A percentile compares a stretch with the other conserved stretches of the same genome.
Conservation (phyloP, 1,140 invertebrate genomes). For the Cephus cinctus region DNA sequence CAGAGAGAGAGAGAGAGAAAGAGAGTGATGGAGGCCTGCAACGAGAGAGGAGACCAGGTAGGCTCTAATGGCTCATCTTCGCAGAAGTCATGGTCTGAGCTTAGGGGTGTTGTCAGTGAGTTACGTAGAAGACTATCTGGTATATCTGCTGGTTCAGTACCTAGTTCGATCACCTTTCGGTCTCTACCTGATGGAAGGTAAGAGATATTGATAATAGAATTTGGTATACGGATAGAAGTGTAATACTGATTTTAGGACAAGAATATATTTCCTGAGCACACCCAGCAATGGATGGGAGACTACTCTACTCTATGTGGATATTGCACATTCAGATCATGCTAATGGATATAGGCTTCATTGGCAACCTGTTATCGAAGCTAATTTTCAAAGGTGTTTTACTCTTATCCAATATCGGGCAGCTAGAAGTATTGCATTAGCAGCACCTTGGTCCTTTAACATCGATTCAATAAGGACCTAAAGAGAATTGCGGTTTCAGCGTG, state of each 20-base stretch:
- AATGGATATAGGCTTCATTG: constrained; percentile 61
- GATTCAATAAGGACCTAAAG: no score
- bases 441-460: no score
- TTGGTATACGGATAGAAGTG: no score
- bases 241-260: constrained; percentile 54
- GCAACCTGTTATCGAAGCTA: constrained; percentile 71
- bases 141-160: constrained; percentile 72
- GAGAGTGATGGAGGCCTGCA: constrained; percentile 30
- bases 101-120: constrained; percentile 78
- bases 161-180: constrained; percentile 78
- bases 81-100: constrained; percentile 71
- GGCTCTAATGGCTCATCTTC: constrained; percentile 19
- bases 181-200: constrained; percentile 68
- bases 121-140: constrained; percentile 75
- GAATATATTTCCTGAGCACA: constrained; percentile 88
- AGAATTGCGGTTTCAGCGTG: constrained; percentile 33
- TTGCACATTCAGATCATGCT: constrained; percentile 61
- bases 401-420: background rate
- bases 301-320: constrained; percentile 82
- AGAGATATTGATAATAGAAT: no score
- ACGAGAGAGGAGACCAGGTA: constrained; percentile 23
- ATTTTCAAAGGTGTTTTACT: constrained; percentile 63
- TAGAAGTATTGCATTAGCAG: no score
- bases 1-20: constrained; percentile 7
- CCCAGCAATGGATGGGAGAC: constrained; percentile 84